Base-by-base conservation (phyloP, 2,113 vertebrate genomes). In the Elephantulus edwardii region DNA sequence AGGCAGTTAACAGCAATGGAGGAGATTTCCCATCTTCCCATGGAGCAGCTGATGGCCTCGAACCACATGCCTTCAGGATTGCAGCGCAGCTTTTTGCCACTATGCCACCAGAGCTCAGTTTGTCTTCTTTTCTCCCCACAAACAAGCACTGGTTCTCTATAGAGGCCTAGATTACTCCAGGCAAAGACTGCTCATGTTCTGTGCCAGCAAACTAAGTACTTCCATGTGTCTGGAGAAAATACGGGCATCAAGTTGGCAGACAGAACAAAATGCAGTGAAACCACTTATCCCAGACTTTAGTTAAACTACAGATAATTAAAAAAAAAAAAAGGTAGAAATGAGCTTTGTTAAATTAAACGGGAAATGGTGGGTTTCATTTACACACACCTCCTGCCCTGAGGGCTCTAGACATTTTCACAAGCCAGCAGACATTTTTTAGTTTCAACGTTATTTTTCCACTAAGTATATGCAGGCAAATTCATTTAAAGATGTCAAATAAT, bases 401-500 rank as follows among this genome's bases (percentile, higher is more conserved):
- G 12, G 24, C 12, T 71, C n/a, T 26, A 75, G n/a, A 50, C 83
- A 68, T 56, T 72, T 81, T 48, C 81, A 14, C n/a, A 86, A 90
- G 76, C 20, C 52, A 86, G 64, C 19, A 93, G 66, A 77, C n/a
- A 89, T 10, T 33, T 22, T 56, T 42, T 86, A 24, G n/a, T 85
- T 95, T 88, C 56, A 94, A 84, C 42, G 89, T 71, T 78, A 14
- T 35, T 82, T 88, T 80, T 58, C 70, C 54, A 58, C 66, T 64
- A 86, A 75, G 33, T 12, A 50, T 17, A 71, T 3, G 48, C 13
- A 44, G 22, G 52, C 22, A 80, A 85, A 38, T 76, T 70, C 83
- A 89, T 70, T 91, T 86, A 78, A 46, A 88, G 86, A 66, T 30
- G 75, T 44, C 52, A 28, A 83, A 90, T 3, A 81, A 80, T 40